Evolutionary conservation across 92 coral and sea anemone species (phyloP).

Genomic region (Micromussa lordhowensis): DNA sequence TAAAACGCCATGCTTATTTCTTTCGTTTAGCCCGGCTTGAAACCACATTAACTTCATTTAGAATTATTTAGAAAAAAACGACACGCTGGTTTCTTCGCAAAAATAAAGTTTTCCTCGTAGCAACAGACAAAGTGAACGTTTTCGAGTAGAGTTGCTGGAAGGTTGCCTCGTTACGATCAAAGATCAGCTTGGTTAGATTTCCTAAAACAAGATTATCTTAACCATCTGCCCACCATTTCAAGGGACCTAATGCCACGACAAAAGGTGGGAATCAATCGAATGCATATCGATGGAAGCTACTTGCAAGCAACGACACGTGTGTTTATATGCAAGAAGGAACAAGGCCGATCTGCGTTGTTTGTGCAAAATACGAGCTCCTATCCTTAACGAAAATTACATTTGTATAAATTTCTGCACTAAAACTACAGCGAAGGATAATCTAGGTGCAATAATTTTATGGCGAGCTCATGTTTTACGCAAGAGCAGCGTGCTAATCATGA

Average conservation of each 20-base stretch:
- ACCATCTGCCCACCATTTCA: background rate
- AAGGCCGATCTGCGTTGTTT: background rate
- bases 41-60: constrained; percentile 19
- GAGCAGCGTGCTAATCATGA: background rate
- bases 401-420: background rate
- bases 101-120: constrained; percentile 8
- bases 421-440: background rate
- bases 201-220: background rate
- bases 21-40: constrained; percentile 32
- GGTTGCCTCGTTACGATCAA: constrained; percentile 29
- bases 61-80: constrained; percentile 19
- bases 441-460: background rate
- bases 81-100: constrained; percentile 31
- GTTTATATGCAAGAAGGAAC: background rate
- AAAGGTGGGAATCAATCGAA: background rate
- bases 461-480: background rate
- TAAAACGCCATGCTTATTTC: background rate
- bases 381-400: background rate
- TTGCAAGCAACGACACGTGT: constrained; percentile 28
- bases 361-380: constrained; percentile 13
- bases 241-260: background rate
- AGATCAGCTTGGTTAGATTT: constrained; percentile 29
- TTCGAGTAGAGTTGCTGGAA: background rate
- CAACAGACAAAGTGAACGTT: background rate
- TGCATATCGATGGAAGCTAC: background rate